Evolutionary conservation across 2,888 invertebrate genomes (phyloP).

Genomic region (Helobdella robusta): DNA sequence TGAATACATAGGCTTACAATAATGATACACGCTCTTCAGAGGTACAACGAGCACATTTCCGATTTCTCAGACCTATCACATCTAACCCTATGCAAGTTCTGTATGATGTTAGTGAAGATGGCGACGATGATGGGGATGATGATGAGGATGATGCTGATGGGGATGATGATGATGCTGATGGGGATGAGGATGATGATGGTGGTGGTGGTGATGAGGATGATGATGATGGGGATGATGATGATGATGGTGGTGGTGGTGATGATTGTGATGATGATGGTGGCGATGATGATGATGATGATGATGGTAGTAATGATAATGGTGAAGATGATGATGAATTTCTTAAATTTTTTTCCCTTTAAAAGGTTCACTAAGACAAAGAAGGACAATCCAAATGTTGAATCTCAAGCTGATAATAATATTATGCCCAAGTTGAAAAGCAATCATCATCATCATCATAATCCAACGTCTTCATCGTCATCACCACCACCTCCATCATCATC

Average conservation of each 20-base stretch:
- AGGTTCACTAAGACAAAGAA: too few species aligned
- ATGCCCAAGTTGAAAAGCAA: background rate
- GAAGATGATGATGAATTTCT: background rate
- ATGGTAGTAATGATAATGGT: background rate
- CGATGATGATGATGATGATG: slow-evolving; percentile 1
- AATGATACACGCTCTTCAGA: background rate
- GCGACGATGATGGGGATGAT: background rate
- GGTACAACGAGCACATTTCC: slow-evolving; percentile 9
- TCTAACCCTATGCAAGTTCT: slow-evolving; percentile 6
- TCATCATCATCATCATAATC: background rate
- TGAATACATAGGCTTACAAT: background rate
- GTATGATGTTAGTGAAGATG: slow-evolving; percentile 13
- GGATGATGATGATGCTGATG: too few species aligned
- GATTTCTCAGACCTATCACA: background rate
- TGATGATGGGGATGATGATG: background rate
- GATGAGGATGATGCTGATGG: background rate
- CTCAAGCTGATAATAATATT: too few species aligned
- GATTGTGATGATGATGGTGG: background rate
- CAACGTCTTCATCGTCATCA: background rate
- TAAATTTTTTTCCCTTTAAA: too few species aligned
- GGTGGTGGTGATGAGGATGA: background rate
- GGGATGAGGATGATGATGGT: background rate
- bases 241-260: background rate
- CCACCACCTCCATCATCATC: background rate
- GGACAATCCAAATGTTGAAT: too few species aligned